Evolutionary conservation across 1,140 invertebrate species (phyloP).

Genomic region (Danaus melanippus): DNA sequence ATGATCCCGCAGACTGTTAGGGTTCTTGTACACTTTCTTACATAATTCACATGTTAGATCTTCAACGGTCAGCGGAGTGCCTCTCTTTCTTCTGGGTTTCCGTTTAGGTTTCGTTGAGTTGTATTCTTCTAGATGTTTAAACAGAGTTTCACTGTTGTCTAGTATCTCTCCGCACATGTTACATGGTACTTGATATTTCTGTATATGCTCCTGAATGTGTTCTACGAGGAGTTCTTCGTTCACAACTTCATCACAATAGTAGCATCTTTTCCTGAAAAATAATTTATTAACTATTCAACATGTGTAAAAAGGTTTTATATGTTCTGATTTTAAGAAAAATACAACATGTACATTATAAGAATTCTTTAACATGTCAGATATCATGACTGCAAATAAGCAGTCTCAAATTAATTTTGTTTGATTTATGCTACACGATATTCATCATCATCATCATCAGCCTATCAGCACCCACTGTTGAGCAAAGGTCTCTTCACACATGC

Average conservation of each 20-base stretch:
- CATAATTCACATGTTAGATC: conserved; percentile 47
- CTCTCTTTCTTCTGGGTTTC: conserved; percentile 32
- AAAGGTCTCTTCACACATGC: no score
- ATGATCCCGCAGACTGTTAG: conserved; percentile 42
- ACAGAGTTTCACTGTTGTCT: conserved; percentile 30
- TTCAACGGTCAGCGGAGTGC: conserved; percentile 33
- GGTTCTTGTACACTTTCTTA: conserved; percentile 47
- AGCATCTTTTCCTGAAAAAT: conserved; percentile 40
- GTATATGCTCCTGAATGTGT: conserved; percentile 32
- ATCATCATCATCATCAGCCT: no score
- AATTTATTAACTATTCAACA: conserved; percentile 13
- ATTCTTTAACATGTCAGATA: no score
- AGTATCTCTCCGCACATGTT: conserved; percentile 38
- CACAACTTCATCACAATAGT: conserved; percentile 37
- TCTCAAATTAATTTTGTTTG: no score
- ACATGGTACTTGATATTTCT: conserved; percentile 32
- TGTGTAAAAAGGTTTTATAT: no score
- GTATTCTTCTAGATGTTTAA: conserved; percentile 36
- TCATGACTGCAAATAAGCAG: no score
- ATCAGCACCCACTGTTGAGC: no score
- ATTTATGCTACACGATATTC: no score
- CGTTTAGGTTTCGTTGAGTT: conserved; percentile 27
- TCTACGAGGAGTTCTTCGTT: conserved; percentile 19
- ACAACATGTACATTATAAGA: no score
- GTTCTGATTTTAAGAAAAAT: no score